Evolutionary conservation across 2,113 vertebrate species (phyloP).

Genomic region (Ictidomys tridecemlineatus): DNA sequence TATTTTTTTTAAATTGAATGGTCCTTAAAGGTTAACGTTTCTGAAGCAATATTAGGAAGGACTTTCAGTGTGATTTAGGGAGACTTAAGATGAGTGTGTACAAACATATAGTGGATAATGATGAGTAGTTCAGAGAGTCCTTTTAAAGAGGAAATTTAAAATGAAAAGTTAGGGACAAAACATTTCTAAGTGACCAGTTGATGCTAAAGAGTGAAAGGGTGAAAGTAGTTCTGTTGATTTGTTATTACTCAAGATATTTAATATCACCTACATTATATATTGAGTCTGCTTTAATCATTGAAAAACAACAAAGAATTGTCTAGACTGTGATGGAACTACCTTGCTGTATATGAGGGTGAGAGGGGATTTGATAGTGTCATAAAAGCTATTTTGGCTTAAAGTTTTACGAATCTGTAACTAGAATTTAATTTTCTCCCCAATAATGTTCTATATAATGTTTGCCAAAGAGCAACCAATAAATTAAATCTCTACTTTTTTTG

Average conservation of each 20-base stretch:
- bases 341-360: conserved; percentile 74
- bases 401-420: conserved; percentile 87
- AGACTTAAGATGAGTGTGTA: conserved; percentile 65
- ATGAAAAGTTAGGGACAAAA: conserved; percentile 81
- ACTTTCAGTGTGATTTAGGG: conserved; percentile 71
- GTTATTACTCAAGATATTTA: conserved; percentile 85
- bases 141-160: conserved; percentile 75
- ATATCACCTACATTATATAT: conserved; percentile 87
- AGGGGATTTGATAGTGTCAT: conserved; percentile 76
- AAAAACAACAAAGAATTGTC: conserved; percentile 83
- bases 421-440: conserved; percentile 87
- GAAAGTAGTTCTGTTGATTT: conserved; percentile 85
- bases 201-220: conserved; percentile 84
- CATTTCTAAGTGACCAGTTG: conserved; percentile 81
- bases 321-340: conserved; percentile 83
- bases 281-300: conserved; percentile 85
- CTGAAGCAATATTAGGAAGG: conserved; percentile 81
- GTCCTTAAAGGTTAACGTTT: conserved; percentile 75
- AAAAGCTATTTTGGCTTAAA: conserved; percentile 86
- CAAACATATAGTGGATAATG: conserved; percentile 62
- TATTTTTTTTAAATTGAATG: conserved; percentile 71
- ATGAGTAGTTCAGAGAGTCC: conserved; percentile 67
- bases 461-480: conserved; percentile 89
- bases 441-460: conserved; percentile 88
- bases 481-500: conserved; percentile 85